Conservation (phyloP, 2,888 invertebrate species). For the Dryomyza anilis region DNA sequence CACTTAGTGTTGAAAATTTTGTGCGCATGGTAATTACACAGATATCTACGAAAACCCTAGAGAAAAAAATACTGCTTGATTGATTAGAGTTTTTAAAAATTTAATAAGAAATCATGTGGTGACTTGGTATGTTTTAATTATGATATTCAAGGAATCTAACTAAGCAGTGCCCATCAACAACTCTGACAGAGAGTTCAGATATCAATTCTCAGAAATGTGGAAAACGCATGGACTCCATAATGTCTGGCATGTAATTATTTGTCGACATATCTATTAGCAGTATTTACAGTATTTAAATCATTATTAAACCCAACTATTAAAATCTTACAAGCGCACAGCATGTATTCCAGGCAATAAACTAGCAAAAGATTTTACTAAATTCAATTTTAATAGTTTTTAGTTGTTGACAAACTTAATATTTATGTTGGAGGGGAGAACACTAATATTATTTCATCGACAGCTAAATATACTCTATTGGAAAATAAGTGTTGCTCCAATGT, state of each 20-base stretch:
- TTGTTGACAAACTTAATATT: neutral
- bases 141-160: conserved; percentile 5
- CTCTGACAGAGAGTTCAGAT: neutral
- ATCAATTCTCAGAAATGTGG: neutral
- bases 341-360: neutral
- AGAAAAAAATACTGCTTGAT: conserved; percentile 2
- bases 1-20: too few relatives aligned
- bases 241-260: neutral
- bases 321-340: too few relatives aligned
- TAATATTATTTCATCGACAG: neutral
- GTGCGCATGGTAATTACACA: too few relatives aligned
- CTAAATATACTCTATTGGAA: neutral
- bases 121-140: conserved; percentile 1
- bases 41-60: too few relatives aligned
- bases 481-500: neutral
- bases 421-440: neutral
- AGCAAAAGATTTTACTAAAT: too few relatives aligned
- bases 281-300: too few relatives aligned
- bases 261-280: conserved; percentile 25
- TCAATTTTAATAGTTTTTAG: too few relatives aligned
- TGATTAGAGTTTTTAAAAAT: neutral
- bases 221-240: neutral
- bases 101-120: neutral
- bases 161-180: neutral
- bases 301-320: too few relatives aligned